Evolutionary conservation across 1,140 invertebrate genomes (phyloP).

Genomic region (Papilio helenus): DNA sequence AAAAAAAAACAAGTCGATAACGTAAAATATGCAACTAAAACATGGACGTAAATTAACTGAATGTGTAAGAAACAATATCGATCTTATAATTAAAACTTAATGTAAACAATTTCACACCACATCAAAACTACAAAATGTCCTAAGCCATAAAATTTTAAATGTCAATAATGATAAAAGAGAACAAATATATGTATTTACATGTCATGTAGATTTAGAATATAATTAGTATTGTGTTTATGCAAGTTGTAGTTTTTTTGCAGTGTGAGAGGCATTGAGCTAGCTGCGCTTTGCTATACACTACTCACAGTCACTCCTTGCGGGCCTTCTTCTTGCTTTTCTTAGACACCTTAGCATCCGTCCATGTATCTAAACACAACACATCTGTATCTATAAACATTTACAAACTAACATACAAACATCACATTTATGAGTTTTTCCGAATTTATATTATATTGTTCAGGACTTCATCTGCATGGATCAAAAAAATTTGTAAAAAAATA

Average conservation of each 20-base stretch:
- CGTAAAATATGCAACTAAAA: conserved; percentile 81
- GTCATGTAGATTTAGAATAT: conserved; percentile 45
- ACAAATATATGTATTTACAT: conserved; percentile 40
- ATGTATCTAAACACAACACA: conserved; percentile 80
- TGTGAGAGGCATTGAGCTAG: conserved; percentile 77
- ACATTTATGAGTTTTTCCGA: too few relatives aligned
- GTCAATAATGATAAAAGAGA: conserved; percentile 25
- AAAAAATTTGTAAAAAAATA: too few relatives aligned
- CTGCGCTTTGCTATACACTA: conserved; percentile 54
- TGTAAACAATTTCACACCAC: conserved; percentile 73
- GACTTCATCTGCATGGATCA: too few relatives aligned
- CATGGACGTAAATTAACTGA: conserved; percentile 78
- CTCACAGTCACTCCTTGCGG: conserved; percentile 84
- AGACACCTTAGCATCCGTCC: conserved; percentile 86
- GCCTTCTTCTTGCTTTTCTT: conserved; percentile 88
- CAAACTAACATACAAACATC: too few relatives aligned
- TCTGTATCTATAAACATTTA: not conserved
- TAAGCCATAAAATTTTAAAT: conserved; percentile 41
- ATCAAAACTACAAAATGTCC: conserved; percentile 64
- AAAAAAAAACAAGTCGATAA: conserved; percentile 78
- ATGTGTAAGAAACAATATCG: conserved; percentile 71
- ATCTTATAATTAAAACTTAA: conserved; percentile 64
- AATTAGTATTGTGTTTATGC: conserved; percentile 20
- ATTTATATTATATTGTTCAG: too few relatives aligned
- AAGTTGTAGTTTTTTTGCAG: conserved; percentile 67